Conservation (phyloP, 64 coral and sea anemone species). For the Porites australiensis region DNA sequence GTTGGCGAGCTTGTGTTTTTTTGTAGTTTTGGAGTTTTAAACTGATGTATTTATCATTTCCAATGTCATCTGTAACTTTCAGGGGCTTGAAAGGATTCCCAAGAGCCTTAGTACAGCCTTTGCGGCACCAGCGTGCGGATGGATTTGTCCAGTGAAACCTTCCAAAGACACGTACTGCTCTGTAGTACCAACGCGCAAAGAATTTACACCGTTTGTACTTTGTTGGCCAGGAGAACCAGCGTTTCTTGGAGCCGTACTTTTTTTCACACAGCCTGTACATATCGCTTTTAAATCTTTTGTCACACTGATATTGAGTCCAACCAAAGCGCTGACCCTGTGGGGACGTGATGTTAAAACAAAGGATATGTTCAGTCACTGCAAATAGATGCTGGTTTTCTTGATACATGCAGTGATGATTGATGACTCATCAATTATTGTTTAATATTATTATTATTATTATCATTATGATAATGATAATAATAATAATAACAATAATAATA, state of each 20-base stretch:
- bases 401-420: too few relatives aligned
- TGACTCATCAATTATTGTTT: too few relatives aligned
- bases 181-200: neutral
- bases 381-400: too few relatives aligned
- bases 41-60: too few relatives aligned
- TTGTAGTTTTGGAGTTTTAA: neutral
- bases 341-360: neutral
- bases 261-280: neutral
- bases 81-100: neutral
- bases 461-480: too few relatives aligned
- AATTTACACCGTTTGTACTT: neutral
- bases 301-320: neutral
- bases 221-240: neutral
- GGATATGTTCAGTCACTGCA: neutral
- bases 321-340: neutral
- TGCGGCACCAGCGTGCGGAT: neutral
- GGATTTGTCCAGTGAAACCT: neutral
- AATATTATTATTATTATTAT: too few relatives aligned
- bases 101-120: neutral
- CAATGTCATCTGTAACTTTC: neutral
- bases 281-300: neutral
- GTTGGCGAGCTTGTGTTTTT: too few relatives aligned
- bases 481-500: too few relatives aligned
- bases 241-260: neutral
- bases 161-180: neutral